Conservation (phyloP, 37 sponge, comb jelly and placozoan species). For the Beroe ovata region DNA sequence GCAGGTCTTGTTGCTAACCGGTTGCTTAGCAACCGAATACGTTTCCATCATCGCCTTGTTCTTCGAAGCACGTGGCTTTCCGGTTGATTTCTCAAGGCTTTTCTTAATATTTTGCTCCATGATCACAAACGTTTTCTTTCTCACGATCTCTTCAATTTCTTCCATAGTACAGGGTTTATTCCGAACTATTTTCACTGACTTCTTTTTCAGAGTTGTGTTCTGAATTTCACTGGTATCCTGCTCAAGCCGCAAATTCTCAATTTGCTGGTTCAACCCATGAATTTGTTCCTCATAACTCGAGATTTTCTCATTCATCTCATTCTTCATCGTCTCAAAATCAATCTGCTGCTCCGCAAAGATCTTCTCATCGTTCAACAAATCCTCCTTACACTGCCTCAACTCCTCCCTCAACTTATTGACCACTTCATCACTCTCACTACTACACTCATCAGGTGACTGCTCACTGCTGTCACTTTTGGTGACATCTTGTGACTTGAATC, state of each 20-base stretch:
- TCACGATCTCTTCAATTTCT: conserved; percentile 18
- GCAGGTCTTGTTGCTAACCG: not conserved
- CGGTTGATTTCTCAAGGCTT: conserved; percentile 12
- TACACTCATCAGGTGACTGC: not conserved
- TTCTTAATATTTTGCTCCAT: conserved; percentile 40
- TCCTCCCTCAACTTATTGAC: not conserved
- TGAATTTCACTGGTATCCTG: not conserved
- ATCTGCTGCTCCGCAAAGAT: conserved; percentile 58
- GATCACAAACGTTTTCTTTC: conserved; percentile 54
- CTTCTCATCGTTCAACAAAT: conserved; percentile 63
- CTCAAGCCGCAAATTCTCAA: not conserved
- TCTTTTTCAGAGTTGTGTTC: conserved; percentile 56
- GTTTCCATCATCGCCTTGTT: not conserved
- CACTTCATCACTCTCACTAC: not conserved
- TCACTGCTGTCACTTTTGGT: conserved; percentile 9
- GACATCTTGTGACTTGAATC: not conserved
- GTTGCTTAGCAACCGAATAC: not conserved
- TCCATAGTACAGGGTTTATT: conserved; percentile 56
- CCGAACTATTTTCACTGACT: not conserved
- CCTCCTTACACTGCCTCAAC: conserved; percentile 22
- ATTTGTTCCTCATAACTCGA: conserved; percentile 12
- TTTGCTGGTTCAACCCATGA: not conserved
- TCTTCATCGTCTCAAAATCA: conserved; percentile 20
- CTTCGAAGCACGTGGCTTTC: not conserved
- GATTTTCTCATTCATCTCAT: not conserved